phyloP scores from a whole-genome alignment of 2,113 vertebrate genomes.

The Helogale parvula region DNA sequence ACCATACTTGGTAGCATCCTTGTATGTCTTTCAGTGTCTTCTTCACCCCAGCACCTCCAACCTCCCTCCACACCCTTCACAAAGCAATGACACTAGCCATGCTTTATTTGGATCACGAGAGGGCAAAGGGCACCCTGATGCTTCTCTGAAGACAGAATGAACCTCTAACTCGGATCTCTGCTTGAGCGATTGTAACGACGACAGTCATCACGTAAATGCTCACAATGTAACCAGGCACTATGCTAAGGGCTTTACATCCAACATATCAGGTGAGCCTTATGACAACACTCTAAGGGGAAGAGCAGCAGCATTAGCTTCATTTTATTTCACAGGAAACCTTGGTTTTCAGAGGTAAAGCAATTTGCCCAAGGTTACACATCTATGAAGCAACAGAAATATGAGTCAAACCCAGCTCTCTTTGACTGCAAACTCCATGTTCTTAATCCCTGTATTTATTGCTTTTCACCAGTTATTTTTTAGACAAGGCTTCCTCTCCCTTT shows the following conservation, averaged over 20 bases:
- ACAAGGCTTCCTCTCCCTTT: not conserved
- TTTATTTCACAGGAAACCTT: not conserved
- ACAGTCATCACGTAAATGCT: not conserved
- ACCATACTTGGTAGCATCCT: not conserved
- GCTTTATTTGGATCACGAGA: not conserved
- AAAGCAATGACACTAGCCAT: not conserved
- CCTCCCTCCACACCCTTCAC: not conserved
- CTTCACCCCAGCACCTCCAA: not conserved
- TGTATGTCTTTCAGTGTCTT: not conserved
- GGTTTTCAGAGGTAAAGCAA: not conserved
- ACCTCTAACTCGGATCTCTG: not conserved
- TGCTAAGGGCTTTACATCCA: not conserved
- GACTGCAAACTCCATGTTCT: not conserved
- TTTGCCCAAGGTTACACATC: not conserved
- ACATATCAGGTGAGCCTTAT: accelerated
- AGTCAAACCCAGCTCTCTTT: not conserved
- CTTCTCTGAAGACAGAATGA: not conserved
- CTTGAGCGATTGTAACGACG: not conserved
- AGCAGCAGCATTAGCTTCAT: not conserved
- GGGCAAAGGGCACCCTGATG: not conserved
- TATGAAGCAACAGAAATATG: not conserved
- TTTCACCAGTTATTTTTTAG: not conserved
- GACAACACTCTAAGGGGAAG: not conserved
- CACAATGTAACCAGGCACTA: not conserved
- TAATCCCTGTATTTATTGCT: not conserved